Evolutionary conservation across 2,888 invertebrate species (phyloP).

Genomic region (Alentia gelatinosa): DNA sequence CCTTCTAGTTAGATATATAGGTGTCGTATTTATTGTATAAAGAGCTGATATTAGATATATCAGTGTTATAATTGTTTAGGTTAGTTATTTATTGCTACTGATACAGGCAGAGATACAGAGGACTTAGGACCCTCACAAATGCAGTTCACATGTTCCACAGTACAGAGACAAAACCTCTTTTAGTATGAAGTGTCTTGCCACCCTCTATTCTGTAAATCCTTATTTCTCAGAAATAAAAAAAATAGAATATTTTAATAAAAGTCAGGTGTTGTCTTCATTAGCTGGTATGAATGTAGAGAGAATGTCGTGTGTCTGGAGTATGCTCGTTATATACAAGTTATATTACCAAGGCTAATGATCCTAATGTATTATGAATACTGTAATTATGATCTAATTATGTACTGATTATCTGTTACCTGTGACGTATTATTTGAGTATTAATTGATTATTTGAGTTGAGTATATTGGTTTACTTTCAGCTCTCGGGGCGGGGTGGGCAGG

Average conservation of each 20-base stretch:
- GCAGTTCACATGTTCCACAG: conserved; percentile 6
- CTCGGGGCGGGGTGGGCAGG: background rate
- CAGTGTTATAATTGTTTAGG: background rate
- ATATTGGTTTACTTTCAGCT: background rate
- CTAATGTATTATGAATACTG: background rate
- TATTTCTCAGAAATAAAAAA: conserved; percentile 19
- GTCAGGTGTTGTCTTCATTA: background rate
- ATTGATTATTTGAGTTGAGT: too few relatives aligned
- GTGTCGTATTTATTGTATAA: background rate
- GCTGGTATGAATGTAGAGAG: background rate
- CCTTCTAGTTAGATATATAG: background rate
- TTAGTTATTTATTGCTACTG: conserved; percentile 28
- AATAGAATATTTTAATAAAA: conserved; percentile 53
- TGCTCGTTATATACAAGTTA: background rate
- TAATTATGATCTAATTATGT: background rate
- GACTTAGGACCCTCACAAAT: conserved; percentile 14
- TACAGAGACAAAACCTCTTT: conserved; percentile 18
- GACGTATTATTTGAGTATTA: too few relatives aligned
- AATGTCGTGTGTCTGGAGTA: background rate
- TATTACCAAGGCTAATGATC: background rate
- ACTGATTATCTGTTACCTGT: background rate
- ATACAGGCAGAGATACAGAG: background rate
- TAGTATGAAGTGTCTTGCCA: conserved; percentile 50
- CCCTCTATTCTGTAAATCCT: conserved; percentile 41
- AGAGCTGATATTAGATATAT: conserved; percentile 3